Percentiles rank a stretch among this genome's conserved stretches.
phyloP scores from a whole-genome alignment of 2,113 vertebrate species.

The Labrus mixtus region DNA sequence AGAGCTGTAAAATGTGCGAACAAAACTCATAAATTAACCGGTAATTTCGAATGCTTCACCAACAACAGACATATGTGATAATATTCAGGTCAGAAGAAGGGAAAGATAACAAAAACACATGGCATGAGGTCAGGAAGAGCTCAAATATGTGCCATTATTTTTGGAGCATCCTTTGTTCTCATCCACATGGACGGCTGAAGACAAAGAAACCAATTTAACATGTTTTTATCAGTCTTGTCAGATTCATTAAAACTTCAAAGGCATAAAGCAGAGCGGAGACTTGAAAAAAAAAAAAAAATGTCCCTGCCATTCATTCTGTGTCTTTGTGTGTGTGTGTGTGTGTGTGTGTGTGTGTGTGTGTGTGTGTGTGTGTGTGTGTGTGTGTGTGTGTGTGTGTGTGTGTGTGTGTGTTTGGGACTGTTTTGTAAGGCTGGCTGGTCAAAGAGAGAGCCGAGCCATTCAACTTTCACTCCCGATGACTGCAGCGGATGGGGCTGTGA shows the following conservation, averaged over 20 bases:
- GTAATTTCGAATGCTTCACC: background rate
- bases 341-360: background rate
- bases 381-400: slow-evolving; percentile 28
- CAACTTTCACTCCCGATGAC: slow-evolving; percentile 39
- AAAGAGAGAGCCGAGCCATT: slow-evolving; percentile 58
- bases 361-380: slow-evolving; percentile 38
- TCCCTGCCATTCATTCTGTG: slow-evolving; percentile 40
- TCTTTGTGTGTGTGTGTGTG: slow-evolving; percentile 37
- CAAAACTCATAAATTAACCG: background rate
- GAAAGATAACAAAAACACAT: background rate
- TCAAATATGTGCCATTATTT: slow-evolving; percentile 14
- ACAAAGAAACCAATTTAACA: slow-evolving; percentile 34
- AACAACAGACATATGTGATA: background rate
- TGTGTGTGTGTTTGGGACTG: slow-evolving; percentile 15
- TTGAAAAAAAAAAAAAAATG: slow-evolving; percentile 38
- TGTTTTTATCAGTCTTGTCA: slow-evolving; percentile 39
- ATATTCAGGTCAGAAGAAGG: background rate
- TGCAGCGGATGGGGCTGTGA: slow-evolving; percentile 29
- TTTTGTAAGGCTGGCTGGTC: slow-evolving; percentile 62
- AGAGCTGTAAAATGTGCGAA: background rate
- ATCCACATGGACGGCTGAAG: slow-evolving; percentile 5
- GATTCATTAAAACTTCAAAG: slow-evolving; percentile 63
- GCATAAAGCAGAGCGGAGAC: slow-evolving; percentile 26
- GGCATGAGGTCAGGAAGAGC: background rate
- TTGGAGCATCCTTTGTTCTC: background rate